Evolutionary conservation across 64 coral and sea anemone genomes (phyloP).

Genomic region (Pachyseris speciosa): DNA sequence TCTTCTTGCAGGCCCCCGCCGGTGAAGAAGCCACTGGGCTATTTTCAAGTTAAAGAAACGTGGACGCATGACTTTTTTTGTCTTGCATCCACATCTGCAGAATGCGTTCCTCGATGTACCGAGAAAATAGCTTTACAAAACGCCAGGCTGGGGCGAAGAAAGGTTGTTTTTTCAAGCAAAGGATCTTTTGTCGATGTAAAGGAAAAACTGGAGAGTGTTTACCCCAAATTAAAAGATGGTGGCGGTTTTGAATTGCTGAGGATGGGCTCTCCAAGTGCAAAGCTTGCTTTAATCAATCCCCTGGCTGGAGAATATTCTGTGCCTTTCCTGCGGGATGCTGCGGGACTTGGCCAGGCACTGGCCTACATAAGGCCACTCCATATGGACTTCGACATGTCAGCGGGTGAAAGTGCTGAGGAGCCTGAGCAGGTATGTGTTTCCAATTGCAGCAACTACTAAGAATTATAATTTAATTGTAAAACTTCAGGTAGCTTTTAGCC

Average conservation of each 20-base stretch:
- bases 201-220: conserved; percentile 24
- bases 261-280: conserved; percentile 4
- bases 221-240: conserved; percentile 36
- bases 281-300: conserved; percentile 22
- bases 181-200: conserved; percentile 42
- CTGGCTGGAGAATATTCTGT: conserved; percentile 25
- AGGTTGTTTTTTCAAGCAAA: conserved; percentile 49
- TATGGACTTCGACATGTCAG: conserved; percentile 48
- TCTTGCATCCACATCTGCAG: conserved; percentile 1
- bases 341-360: conserved; percentile 42
- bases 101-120: background rate
- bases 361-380: conserved; percentile 64
- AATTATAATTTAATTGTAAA: background rate
- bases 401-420: background rate
- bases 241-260: background rate
- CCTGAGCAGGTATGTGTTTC: conserved; percentile 6
- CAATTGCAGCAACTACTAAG: background rate
- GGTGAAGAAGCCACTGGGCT: background rate
- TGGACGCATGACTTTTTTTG: conserved; percentile 1
- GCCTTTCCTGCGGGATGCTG: conserved; percentile 32
- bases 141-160: conserved; percentile 20
- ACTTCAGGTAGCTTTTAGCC: background rate
- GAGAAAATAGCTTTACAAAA: conserved; percentile 37
- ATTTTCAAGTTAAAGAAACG: background rate
- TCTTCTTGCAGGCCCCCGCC: conserved; percentile 4